phyloP scores from a whole-genome alignment of 2,888 invertebrate genomes.

The Desoria tigrina region DNA sequence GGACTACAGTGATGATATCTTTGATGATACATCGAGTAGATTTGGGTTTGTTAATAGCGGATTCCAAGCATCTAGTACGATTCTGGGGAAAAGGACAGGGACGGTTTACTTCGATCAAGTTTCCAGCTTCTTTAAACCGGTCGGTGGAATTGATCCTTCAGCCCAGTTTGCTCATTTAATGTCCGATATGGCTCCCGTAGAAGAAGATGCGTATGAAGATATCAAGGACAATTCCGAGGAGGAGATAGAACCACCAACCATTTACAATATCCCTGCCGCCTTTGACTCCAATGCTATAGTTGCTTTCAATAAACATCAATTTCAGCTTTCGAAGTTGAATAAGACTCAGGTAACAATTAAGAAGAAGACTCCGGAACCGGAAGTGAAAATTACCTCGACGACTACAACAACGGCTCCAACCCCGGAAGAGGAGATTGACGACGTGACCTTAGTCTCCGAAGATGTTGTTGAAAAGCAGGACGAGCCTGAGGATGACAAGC shows the following conservation, averaged over 20 bases:
- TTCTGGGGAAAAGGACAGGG: conserved; percentile 33
- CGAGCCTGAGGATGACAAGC: conserved; percentile 13
- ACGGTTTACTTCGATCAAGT: conserved; percentile 33
- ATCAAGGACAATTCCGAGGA: conserved; percentile 43
- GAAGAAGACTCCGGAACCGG: conserved; percentile 29
- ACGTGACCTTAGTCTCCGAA: background rate
- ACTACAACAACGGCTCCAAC: background rate
- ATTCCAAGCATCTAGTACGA: background rate
- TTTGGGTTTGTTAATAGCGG: conserved; percentile 19
- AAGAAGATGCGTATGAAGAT: conserved; percentile 36
- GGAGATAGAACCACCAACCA: conserved; percentile 30
- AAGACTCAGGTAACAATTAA: conserved; percentile 24
- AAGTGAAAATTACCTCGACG: background rate
- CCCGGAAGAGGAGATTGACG: background rate
- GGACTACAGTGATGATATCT: conserved; percentile 17
- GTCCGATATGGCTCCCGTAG: conserved; percentile 40
- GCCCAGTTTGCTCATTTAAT: conserved; percentile 42
- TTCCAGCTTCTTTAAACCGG: conserved; percentile 18
- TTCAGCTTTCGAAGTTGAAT: conserved; percentile 17
- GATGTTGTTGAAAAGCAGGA: conserved; percentile 5
- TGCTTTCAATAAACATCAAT: conserved; percentile 8
- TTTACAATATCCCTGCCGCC: conserved; percentile 48
- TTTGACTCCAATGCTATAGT: conserved; percentile 31
- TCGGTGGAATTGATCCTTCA: conserved; percentile 14
- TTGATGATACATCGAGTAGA: conserved; percentile 22